Conservation (phyloP, 2,888 invertebrate genomes). For the Prionchulus punctatus region DNA sequence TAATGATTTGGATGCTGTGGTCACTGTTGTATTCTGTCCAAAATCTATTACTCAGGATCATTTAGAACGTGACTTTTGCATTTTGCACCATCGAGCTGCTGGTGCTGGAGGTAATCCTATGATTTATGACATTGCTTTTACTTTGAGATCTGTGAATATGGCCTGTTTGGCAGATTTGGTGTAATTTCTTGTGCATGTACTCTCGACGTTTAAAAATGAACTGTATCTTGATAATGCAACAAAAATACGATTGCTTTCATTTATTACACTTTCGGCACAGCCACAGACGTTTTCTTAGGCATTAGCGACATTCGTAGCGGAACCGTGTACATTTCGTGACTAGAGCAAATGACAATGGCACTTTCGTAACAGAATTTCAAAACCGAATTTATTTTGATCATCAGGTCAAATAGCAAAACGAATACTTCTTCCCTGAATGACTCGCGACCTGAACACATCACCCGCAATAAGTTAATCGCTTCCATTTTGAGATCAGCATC, state of each 20-base stretch:
- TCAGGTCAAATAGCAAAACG: background rate
- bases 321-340: background rate
- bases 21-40: background rate
- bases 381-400: background rate
- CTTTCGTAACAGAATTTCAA: background rate
- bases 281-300: background rate
- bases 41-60: background rate
- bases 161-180: background rate
- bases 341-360: background rate
- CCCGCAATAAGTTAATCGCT: too few relatives aligned
- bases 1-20: background rate
- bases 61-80: background rate
- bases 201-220: too few relatives aligned
- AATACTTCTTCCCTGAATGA: background rate
- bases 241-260: too few relatives aligned
- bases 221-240: too few relatives aligned
- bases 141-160: background rate
- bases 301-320: background rate
- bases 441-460: too few relatives aligned
- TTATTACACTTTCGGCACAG: too few relatives aligned
- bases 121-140: background rate
- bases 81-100: background rate
- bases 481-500: too few relatives aligned
- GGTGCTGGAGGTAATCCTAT: background rate
- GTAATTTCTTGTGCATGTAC: background rate